phyloP scores from a whole-genome alignment of 2,797 vertebrate species.

The Acanthis flammea region DNA sequence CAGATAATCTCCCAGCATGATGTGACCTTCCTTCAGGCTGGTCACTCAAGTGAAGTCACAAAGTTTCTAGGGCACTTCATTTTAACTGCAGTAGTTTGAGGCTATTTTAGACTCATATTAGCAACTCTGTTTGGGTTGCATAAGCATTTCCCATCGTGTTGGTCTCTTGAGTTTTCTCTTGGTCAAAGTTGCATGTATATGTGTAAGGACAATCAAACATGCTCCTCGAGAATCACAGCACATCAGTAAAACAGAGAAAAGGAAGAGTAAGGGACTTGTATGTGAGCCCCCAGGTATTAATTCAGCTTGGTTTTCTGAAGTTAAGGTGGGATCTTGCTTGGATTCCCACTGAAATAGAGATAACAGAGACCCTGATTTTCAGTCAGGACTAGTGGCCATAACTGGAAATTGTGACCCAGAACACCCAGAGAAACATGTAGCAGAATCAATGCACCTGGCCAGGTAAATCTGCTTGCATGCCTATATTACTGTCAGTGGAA shows the following conservation, averaged over 20 bases:
- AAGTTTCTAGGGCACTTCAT: slow-evolving; percentile 23
- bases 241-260: not conserved
- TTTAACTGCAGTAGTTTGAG: not conserved
- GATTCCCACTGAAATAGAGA: not conserved
- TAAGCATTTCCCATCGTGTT: not conserved
- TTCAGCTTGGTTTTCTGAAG: not conserved
- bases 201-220: not conserved
- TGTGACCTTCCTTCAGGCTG: slow-evolving; percentile 59
- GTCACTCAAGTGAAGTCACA: slow-evolving; percentile 25
- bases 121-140: not conserved
- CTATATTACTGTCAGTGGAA: not conserved
- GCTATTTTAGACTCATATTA: not conserved
- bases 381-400: not conserved
- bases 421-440: fast-evolving
- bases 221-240: not conserved
- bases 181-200: not conserved
- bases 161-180: not conserved
- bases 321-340: not conserved
- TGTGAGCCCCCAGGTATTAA: not conserved
- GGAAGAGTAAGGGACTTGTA: not conserved
- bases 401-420: not conserved
- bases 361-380: not conserved
- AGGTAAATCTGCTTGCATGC: not conserved
- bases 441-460: not conserved
- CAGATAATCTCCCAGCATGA: slow-evolving; percentile 17